phyloP scores from a whole-genome alignment of 2,113 vertebrate species.

The Ivindomyrus marchei region DNA sequence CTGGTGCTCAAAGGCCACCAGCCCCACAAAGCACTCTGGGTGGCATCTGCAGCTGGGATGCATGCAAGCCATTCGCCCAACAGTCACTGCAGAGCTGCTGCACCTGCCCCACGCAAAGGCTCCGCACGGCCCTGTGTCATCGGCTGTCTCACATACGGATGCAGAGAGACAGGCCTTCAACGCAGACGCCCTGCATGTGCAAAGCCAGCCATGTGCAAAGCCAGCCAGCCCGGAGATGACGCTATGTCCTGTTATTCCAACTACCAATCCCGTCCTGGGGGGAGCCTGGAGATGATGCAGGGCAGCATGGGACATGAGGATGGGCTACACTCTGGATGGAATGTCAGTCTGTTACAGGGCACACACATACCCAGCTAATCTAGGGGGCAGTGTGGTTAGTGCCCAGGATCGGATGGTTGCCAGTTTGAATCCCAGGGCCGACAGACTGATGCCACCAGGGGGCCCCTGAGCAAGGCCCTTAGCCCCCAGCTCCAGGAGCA shows the following conservation, averaged over 20 bases:
- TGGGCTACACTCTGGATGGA: neutral
- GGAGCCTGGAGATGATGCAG: neutral
- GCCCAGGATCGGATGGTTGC: neutral
- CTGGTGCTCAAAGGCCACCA: neutral
- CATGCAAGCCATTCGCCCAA: neutral
- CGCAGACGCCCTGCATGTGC: neutral
- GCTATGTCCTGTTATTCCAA: neutral
- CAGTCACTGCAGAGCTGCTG: no score
- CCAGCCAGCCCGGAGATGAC: neutral
- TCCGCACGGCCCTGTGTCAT: no score
- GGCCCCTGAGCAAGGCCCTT: neutral
- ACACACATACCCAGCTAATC: neutral
- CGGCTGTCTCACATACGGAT: neutral
- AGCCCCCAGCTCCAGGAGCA: neutral
- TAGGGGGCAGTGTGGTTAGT: neutral
- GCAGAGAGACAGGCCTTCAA: neutral
- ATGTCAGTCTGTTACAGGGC: neutral
- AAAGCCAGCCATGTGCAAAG: no score
- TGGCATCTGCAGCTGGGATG: neutral
- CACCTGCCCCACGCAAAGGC: no score
- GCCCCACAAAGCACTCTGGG: neutral
- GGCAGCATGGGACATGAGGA: neutral
- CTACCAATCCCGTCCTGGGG: neutral
- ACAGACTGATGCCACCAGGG: neutral
- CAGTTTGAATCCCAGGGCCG: neutral